Evolutionary conservation across 2,113 vertebrate species (phyloP).

Genomic region (Oryzias celebensis): DNA sequence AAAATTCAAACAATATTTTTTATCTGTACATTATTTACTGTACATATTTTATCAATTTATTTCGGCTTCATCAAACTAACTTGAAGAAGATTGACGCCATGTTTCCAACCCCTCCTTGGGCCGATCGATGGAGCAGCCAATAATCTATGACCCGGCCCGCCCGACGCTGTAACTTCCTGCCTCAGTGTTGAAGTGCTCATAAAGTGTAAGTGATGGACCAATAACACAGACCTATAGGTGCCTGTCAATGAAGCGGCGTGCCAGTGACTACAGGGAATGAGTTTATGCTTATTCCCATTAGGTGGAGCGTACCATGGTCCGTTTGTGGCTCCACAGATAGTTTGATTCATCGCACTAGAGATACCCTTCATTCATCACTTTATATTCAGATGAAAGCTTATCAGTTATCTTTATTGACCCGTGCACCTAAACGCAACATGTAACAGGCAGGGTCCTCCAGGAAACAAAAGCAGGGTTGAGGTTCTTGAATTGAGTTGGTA

Average conservation of each 20-base stretch:
- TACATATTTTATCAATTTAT: not conserved
- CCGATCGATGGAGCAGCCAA: constrained; percentile 60
- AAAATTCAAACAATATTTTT: not conserved
- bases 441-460: constrained; percentile 31
- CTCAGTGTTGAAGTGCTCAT: constrained; percentile 51
- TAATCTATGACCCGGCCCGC: constrained; percentile 50
- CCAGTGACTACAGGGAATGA: constrained; percentile 39
- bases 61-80: constrained; percentile 9
- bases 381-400: constrained; percentile 63
- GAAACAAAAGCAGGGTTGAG: constrained; percentile 18
- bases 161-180: constrained; percentile 9
- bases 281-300: constrained; percentile 62
- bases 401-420: constrained; percentile 70
- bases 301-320: constrained; percentile 12
- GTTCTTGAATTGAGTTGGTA: constrained; percentile 32
- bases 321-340: constrained; percentile 27
- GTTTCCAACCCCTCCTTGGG: constrained; percentile 6
- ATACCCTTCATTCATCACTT: constrained; percentile 60
- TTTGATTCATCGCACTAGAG: constrained; percentile 46
- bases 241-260: constrained; percentile 16
- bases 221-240: constrained; percentile 41
- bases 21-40: too few species aligned
- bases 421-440: constrained; percentile 53
- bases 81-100: constrained; percentile 40
- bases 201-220: constrained; percentile 70